Evolutionary conservation across 2,113 vertebrate species (phyloP).

Genomic region (Fulmarus glacialis): DNA sequence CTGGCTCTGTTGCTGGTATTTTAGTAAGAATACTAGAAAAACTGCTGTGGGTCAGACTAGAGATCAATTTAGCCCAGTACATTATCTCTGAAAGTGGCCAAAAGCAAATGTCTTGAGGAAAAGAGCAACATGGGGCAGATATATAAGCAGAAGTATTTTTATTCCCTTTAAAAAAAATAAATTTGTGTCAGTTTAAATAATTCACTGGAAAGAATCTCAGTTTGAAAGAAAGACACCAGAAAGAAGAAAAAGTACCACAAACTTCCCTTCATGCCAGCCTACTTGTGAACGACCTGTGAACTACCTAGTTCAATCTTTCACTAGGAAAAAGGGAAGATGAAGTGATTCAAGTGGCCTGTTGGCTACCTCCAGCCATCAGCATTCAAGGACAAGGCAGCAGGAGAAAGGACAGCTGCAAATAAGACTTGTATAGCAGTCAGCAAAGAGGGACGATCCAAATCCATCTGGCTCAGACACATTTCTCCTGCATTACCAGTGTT

Average conservation of each 20-base stretch:
- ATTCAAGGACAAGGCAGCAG: background rate
- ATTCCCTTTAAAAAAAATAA: background rate
- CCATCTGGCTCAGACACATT: background rate
- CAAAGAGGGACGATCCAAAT: background rate
- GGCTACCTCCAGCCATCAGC: background rate
- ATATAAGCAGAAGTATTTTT: slow-evolving; percentile 16
- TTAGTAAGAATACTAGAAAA: background rate
- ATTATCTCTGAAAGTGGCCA: background rate
- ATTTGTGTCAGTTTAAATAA: slow-evolving; percentile 2
- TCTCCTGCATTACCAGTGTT: background rate
- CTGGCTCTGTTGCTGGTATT: background rate
- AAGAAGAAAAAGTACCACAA: background rate
- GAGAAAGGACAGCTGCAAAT: background rate
- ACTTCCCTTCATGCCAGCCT: background rate
- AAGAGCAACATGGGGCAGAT: background rate
- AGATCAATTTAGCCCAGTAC: background rate
- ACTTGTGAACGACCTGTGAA: background rate
- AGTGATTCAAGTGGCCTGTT: background rate
- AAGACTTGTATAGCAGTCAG: background rate
- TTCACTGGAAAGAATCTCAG: background rate
- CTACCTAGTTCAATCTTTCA: background rate
- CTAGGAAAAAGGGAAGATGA: background rate
- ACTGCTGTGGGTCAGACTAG: background rate
- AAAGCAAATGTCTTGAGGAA: background rate
- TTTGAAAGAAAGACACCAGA: background rate